Base-by-base conservation (phyloP, 2,888 invertebrate genomes). In the Pristionchus exspectatus region DNA sequence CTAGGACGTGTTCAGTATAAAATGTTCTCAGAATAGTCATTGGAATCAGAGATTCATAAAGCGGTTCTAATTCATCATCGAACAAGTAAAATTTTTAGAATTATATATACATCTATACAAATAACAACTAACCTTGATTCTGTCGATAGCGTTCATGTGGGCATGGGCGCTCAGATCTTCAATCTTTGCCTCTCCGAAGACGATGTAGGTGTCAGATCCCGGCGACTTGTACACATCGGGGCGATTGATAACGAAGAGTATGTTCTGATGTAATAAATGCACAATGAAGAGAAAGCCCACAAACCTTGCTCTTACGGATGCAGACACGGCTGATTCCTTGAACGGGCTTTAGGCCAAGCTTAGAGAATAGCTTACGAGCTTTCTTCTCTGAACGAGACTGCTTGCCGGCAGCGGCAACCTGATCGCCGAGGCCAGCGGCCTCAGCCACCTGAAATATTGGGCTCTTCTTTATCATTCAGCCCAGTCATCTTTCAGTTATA, bases 131-230 rank as follows among this genome's bases (percentile, higher is more conserved):
- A 97, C 97, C 96, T 99, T 99, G 97, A 99, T 98, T 95, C 98
- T 97, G 96, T 99, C 99, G 81, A 98, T 98, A 59, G 99, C 99
- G 1, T 98, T 98, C 92, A 92, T 92, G 95, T 98, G 97, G 86
- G 97, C 97, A 95, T 99, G 99, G 95, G 99, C 99, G 89, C 98
- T 98, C 95, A 99, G 96, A 96, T 99, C 99, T 96, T 99, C 99
- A 94, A 99, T 99, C 97, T 99, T 99, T 56, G 99, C 99, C 96
- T 99, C 99, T 86, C 99, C 99, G 95, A 99, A 99, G 81, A 99
- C 98, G 93, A 99, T 98, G 96, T 99, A 99, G 0, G 99, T 99
- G 96, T 99, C 99, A 27, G 98, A 98, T 93, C 98, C 98, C 3
- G 99, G 99, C 95, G 98, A 98, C 96, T 98, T 98, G 96, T 97